phyloP scores from a whole-genome alignment of 2,113 vertebrate species.

The Periophthalmus modestus region DNA sequence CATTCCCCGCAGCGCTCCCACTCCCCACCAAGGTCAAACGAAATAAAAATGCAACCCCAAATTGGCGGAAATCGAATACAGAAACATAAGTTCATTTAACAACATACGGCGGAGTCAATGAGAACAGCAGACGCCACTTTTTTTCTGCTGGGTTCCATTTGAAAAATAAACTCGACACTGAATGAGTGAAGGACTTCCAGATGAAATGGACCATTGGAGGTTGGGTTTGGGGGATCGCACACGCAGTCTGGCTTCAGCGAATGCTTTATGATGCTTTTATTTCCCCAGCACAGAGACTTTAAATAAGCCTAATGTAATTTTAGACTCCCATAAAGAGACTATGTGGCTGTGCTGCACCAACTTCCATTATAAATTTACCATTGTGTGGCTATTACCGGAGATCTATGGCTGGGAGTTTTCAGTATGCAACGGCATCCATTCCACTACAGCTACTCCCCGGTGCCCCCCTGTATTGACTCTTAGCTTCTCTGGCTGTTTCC shows the following conservation, averaged over 20 bases:
- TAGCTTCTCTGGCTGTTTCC: constrained; percentile 5
- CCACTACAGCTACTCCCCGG: neutral
- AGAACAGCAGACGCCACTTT: neutral
- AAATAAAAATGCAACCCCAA: neutral
- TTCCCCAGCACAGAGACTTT: constrained; percentile 7
- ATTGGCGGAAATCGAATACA: neutral
- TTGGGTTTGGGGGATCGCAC: neutral
- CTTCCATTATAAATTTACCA: constrained; percentile 10
- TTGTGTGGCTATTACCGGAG: constrained; percentile 6
- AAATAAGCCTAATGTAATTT: constrained; percentile 13
- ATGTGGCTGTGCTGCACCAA: neutral
- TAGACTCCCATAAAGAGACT: constrained; percentile 9
- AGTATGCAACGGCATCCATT: constrained; percentile 7
- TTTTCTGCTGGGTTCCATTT: constrained; percentile 4
- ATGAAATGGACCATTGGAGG: constrained; percentile 3
- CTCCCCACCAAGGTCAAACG: neutral
- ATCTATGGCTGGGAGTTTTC: constrained; percentile 9
- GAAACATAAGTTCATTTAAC: neutral
- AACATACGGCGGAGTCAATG: neutral
- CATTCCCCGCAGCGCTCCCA: neutral
- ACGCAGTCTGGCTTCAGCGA: neutral
- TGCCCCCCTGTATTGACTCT: constrained; percentile 2
- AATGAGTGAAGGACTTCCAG: constrained; percentile 7
- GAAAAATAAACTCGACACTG: constrained; percentile 8
- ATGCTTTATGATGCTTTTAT: constrained; percentile 13